phyloP scores from a whole-genome alignment of 1,140 invertebrate species.

The Bilobella aurantiaca region DNA sequence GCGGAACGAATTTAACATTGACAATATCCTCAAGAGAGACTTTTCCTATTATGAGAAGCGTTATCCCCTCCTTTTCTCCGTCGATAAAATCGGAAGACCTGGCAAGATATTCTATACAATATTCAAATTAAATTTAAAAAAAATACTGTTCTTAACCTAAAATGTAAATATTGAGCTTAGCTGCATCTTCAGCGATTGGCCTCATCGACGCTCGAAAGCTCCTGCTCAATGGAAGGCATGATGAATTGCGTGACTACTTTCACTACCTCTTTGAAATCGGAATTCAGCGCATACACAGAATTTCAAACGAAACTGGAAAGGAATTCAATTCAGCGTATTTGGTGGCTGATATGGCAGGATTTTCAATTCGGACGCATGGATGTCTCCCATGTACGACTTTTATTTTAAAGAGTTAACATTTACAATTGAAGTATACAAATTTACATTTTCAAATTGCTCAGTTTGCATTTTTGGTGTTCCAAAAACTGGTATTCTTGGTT shows the following conservation, averaged over 20 bases:
- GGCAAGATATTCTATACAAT: neutral
- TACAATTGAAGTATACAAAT: too few relatives aligned
- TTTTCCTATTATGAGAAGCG: neutral
- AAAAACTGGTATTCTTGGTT: too few relatives aligned
- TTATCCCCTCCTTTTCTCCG: neutral
- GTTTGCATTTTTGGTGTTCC: too few relatives aligned
- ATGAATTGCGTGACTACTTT: neutral
- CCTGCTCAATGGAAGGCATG: neutral
- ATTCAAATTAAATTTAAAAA: neutral
- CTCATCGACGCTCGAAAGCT: neutral
- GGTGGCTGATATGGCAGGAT: neutral
- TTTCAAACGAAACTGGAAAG: neutral
- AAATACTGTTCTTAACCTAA: too few relatives aligned
- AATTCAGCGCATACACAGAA: neutral
- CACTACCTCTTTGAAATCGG: neutral
- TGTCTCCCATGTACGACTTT: neutral
- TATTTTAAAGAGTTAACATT: too few relatives aligned
- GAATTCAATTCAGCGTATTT: neutral
- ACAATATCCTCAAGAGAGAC: neutral
- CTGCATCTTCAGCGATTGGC: neutral
- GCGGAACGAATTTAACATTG: neutral
- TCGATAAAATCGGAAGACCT: neutral
- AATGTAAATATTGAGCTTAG: too few relatives aligned
- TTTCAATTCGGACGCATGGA: neutral
- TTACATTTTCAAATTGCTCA: too few relatives aligned